These are phyloP conservation scores for Ophonus ardosiacus DNA, from an alignment of 2,888 invertebrate genomes.

Conservation along the genomic window DNA sequence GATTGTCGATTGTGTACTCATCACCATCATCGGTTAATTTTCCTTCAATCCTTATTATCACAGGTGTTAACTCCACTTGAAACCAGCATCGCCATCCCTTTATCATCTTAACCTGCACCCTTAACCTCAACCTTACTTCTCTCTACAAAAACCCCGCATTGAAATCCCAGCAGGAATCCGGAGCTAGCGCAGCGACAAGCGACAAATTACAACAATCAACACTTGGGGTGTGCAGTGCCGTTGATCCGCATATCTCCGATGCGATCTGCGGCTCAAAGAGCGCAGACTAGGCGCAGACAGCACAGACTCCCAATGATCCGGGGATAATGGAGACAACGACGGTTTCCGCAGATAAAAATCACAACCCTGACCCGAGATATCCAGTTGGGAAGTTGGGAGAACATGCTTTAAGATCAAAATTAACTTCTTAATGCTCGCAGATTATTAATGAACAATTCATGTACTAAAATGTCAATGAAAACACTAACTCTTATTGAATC, in stretches of 20 bases:
- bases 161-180: constrained; percentile 36
- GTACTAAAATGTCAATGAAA: too few species aligned
- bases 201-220: constrained; percentile 46
- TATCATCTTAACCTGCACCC: not conserved
- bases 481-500: too few species aligned
- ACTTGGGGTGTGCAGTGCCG: not conserved
- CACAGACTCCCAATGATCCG: constrained; percentile 30
- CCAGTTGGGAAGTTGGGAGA: not conserved
- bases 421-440: not conserved
- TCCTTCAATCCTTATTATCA: too few species aligned
- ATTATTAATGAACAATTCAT: too few species aligned
- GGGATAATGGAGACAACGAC: constrained; percentile 34
- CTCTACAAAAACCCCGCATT: not conserved
- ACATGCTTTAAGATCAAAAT: not conserved
- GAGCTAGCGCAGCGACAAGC: not conserved
- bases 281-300: not conserved
- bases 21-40: too few species aligned
- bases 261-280: not conserved
- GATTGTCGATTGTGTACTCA: too few species aligned
- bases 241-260: constrained; percentile 33
- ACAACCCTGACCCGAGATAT: constrained; percentile 18
- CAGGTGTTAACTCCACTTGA: not conserved
- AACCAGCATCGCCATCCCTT: not conserved
- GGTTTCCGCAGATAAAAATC: constrained; percentile 43
- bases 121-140: not conserved